These are phyloP conservation scores for Megaptera novaeangliae DNA, from an alignment of 2,113 vertebrate genomes.

Conservation along the genomic window DNA sequence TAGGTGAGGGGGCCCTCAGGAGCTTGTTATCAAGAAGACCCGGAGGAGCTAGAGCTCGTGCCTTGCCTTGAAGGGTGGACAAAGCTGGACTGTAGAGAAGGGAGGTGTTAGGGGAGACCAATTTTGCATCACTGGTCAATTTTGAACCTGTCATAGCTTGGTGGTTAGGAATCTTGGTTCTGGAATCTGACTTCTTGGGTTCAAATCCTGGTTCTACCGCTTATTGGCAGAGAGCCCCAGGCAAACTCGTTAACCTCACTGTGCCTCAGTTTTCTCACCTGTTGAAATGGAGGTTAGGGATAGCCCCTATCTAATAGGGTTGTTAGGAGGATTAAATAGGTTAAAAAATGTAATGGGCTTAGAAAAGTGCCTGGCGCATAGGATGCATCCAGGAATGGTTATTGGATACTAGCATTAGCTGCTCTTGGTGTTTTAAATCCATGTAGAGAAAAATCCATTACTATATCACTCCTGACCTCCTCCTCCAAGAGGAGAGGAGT, in stretches of 20 bases:
- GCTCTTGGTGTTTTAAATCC: not conserved
- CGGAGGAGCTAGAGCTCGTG: not conserved
- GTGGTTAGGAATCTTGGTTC: not conserved
- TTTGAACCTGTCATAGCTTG: not conserved
- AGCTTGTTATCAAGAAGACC: not conserved
- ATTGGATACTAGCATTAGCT: not conserved
- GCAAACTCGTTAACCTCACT: not conserved
- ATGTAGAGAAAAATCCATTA: not conserved
- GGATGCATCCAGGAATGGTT: not conserved
- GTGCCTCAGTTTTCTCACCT: not conserved
- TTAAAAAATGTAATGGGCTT: not conserved
- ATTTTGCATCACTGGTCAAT: not conserved
- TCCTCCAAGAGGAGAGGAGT: not conserved
- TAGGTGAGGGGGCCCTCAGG: rapidly evolving
- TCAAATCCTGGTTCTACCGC: not conserved
- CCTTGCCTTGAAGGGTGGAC: not conserved
- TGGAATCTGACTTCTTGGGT: not conserved
- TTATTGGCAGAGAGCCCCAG: not conserved
- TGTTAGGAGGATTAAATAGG: not conserved
- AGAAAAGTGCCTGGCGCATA: not conserved
- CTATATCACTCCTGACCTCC: not conserved
- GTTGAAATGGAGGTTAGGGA: not conserved
- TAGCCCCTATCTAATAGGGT: not conserved
- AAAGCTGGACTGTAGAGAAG: not conserved
- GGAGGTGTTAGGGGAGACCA: not conserved